Conservation (phyloP, 2,113 vertebrate genomes). For the Arothron firmamentum region DNA sequence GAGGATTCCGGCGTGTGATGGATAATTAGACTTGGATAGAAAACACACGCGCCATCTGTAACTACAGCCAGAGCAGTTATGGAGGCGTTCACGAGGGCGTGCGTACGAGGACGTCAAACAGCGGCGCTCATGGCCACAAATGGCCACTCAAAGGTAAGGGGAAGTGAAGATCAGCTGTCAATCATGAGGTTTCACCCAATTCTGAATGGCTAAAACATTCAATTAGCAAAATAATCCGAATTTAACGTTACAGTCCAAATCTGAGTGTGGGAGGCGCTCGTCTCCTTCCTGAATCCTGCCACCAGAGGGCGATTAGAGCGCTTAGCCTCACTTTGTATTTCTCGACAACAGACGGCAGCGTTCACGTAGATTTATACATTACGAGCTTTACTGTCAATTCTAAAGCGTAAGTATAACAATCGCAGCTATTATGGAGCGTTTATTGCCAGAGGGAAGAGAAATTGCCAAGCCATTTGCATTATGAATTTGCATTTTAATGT, state of each 20-base stretch:
- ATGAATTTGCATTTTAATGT: conserved; percentile 23
- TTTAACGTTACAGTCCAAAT: too few relatives aligned
- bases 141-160: too few relatives aligned
- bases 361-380: not conserved
- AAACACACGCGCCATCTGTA: conserved; percentile 8
- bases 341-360: not conserved
- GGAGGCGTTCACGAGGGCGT: not conserved
- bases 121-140: too few relatives aligned
- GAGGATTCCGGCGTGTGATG: conserved; percentile 9
- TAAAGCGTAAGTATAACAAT: conserved; percentile 6
- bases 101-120: not conserved
- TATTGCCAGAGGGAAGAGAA: not conserved
- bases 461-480: conserved; percentile 29
- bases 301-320: too few relatives aligned
- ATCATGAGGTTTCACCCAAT: too few relatives aligned
- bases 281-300: too few relatives aligned
- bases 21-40: conserved; percentile 9
- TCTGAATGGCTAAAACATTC: too few relatives aligned
- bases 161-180: too few relatives aligned
- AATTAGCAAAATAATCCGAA: too few relatives aligned
- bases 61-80: not conserved
- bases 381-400: conserved; percentile 7
- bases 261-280: too few relatives aligned
- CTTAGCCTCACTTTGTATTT: not conserved
- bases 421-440: not conserved